Evolutionary conservation across 2,797 vertebrate genomes (phyloP).

Genomic region (Carapus acus): DNA sequence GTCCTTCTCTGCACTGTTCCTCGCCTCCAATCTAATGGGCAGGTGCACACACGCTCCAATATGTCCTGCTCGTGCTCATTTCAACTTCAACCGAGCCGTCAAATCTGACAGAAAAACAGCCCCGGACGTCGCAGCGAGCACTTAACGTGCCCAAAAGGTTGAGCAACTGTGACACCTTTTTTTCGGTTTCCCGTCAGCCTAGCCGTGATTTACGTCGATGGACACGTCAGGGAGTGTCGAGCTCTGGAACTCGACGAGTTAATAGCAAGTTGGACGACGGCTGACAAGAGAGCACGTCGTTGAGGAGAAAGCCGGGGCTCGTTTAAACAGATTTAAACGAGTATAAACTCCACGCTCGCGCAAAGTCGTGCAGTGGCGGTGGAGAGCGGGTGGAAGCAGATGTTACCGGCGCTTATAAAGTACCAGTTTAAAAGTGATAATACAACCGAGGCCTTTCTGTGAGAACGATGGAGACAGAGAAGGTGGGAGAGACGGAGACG

Average conservation of each 20-base stretch:
- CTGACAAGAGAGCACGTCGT: slow-evolving; percentile 18
- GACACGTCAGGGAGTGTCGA: slow-evolving; percentile 3
- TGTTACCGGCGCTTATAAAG: slow-evolving; percentile 40
- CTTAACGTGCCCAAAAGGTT: background rate
- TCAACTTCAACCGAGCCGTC: slow-evolving; percentile 42
- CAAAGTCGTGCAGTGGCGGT: slow-evolving; percentile 3
- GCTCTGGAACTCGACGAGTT: slow-evolving; percentile 8
- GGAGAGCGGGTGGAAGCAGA: slow-evolving; percentile 34
- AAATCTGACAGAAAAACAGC: slow-evolving; percentile 37
- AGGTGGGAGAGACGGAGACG: slow-evolving; percentile 21
- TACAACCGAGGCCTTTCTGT: slow-evolving; percentile 33
- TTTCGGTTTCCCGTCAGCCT: slow-evolving; percentile 14
- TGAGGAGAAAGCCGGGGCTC: slow-evolving; percentile 24
- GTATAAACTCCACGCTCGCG: background rate
- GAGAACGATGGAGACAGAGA: slow-evolving; percentile 26
- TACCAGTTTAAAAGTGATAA: slow-evolving; percentile 48
- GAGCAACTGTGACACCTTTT: slow-evolving; percentile 7
- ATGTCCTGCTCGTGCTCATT: slow-evolving; percentile 37
- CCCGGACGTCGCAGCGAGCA: slow-evolving; percentile 17
- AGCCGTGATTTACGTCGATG: slow-evolving; percentile 30
- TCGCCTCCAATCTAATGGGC: slow-evolving; percentile 57
- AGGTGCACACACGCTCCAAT: slow-evolving; percentile 63
- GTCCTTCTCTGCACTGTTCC: slow-evolving; percentile 42
- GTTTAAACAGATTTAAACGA: slow-evolving; percentile 13
- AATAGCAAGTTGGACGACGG: slow-evolving; percentile 11